Percentiles rank a stretch among this genome's conserved stretches.
phyloP scores from a whole-genome alignment of 35 echinoderm and acorn worm genomes.

The Heliocidaris erythrogramma region DNA sequence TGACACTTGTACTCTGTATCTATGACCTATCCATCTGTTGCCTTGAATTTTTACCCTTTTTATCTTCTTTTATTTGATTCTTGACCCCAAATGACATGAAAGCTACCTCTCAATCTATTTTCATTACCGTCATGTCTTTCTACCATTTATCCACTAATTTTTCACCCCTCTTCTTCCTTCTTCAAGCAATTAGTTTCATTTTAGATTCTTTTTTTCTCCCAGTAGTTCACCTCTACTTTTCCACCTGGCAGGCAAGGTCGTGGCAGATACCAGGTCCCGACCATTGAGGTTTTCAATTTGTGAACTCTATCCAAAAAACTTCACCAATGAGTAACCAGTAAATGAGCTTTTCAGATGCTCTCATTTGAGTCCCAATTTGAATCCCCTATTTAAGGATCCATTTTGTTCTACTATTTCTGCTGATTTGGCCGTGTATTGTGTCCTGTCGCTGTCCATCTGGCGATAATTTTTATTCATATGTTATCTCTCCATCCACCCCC shows the following conservation, averaged over 20 bases:
- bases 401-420: background rate
- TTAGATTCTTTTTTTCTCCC: background rate
- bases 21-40: background rate
- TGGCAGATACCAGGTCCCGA: background rate
- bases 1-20: background rate
- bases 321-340: background rate
- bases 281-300: background rate
- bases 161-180: background rate
- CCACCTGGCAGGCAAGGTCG: background rate
- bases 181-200: background rate
- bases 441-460: background rate
- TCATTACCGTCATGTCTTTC: background rate
- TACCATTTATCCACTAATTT: conserved; percentile 3
- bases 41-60: conserved; percentile 3
- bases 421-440: background rate
- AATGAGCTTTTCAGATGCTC: conserved; percentile 11
- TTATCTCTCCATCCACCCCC: background rate
- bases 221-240: background rate
- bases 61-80: background rate
- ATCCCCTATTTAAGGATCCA: background rate
- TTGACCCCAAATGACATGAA: background rate
- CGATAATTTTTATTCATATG: background rate
- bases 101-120: background rate
- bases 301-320: background rate
- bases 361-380: background rate